Evolutionary conservation across 2,888 invertebrate genomes (phyloP), one percentile per base, ranked within the genome.

Genomic region (Thalpophila matura): DNA sequence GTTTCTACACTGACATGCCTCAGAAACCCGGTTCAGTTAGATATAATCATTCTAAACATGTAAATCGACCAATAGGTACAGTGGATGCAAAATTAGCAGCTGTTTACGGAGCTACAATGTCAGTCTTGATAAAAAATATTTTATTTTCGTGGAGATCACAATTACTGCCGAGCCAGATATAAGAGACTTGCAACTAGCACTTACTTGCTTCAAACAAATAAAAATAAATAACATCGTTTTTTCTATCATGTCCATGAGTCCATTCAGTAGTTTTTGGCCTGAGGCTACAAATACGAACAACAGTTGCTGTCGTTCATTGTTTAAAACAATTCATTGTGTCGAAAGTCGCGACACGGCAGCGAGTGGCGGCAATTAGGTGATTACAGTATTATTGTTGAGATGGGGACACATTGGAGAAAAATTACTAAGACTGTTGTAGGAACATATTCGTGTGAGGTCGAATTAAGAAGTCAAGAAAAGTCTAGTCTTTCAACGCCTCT

Each of bases 261-360:
- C 60, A 70, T 70, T 71, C 47, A 74, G 53, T 24, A 47, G 31
- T 50, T 40, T 42, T 20, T 29, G 24, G 67, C 77, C 66, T 60
- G 51, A 62, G 74, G 61, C 63, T 62, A 63, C 70, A 73, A 46
- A 55, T 56, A 31, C 49, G 38, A 55, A 47, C 31, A 54, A 60
- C 51, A 43, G 56, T 69, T 72, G 66, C 55, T 55, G 38, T 73
- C 45, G 62, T 45, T 69, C 57, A 72, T 76, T 72, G 74, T 70
- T 70, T 76, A 77, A 70, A 75, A 74, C 82, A 72, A 77, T 80
- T 75, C 73, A 79, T 79, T 81, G 74, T 84, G 84, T 82, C 78
- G 84, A 84, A 84, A 83, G 79, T 74, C 70, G 77, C 70, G 68
- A 79, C 78, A 76, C 71, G 59, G 24, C 80, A 74, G 64, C 55